phyloP scores from a whole-genome alignment of 2,797 vertebrate species.

The Halcyon chelicuti region DNA sequence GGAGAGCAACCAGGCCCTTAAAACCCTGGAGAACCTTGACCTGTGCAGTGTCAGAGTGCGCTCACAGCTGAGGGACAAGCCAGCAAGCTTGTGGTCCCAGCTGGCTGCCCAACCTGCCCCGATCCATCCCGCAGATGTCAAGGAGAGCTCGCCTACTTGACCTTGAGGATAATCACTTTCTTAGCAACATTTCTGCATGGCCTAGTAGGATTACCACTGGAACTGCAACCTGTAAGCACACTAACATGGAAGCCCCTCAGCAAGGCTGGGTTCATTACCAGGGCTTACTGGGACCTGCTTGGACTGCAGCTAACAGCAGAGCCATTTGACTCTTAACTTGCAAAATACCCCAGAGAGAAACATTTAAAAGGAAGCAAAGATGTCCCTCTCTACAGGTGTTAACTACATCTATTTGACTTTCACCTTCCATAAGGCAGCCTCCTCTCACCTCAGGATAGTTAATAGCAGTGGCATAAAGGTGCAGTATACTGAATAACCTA shows the following conservation, averaged over 20 bases:
- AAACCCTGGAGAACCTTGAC: background rate
- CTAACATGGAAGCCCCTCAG: background rate
- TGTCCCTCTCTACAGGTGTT: background rate
- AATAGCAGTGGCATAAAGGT: background rate
- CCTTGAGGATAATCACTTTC: background rate
- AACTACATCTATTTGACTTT: background rate
- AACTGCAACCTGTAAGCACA: background rate
- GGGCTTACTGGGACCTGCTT: background rate
- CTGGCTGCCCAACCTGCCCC: background rate
- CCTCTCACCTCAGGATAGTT: background rate
- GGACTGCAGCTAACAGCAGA: background rate
- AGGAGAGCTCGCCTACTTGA: background rate
- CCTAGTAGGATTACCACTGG: background rate
- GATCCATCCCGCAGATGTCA: background rate
- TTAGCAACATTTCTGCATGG: background rate
- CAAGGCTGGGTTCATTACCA: background rate
- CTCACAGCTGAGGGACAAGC: no score
- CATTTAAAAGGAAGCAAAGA: background rate
- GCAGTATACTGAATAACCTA: background rate
- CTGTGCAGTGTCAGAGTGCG: background rate
- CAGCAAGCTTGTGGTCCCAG: fast-evolving
- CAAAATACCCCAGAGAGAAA: background rate
- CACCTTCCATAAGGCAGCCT: background rate
- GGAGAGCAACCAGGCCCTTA: background rate
- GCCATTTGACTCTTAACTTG: background rate